Conservation (phyloP, 2,888 invertebrate species). For the Heterodera filipjevi region DNA sequence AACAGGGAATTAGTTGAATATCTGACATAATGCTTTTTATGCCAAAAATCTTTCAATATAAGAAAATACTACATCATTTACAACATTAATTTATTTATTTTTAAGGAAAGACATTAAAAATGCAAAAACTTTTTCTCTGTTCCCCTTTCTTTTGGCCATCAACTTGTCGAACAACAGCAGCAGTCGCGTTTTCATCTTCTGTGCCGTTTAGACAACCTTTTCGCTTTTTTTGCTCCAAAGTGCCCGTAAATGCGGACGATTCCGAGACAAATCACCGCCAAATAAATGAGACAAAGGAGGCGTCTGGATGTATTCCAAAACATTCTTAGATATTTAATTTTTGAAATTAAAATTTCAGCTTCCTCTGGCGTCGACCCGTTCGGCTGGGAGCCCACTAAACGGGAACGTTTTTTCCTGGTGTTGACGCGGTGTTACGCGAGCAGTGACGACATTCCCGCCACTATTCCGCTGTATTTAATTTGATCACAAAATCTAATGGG, state of each 20-base stretch:
- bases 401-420: neutral
- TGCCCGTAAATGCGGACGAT: neutral
- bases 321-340: neutral
- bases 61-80: too few species aligned
- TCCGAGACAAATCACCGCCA: neutral
- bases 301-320: neutral
- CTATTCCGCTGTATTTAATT: neutral
- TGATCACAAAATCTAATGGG: too few species aligned
- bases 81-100: too few species aligned
- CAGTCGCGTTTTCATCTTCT: too few species aligned
- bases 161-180: neutral
- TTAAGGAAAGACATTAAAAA: too few species aligned
- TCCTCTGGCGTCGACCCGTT: neutral
- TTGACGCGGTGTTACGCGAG: neutral
- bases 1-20: too few species aligned
- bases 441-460: neutral
- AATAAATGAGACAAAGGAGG: neutral
- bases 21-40: too few species aligned
- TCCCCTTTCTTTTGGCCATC: neutral
- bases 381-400: neutral
- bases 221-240: neutral
- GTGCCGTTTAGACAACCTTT: neutral
- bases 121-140: too few species aligned
- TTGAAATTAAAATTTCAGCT: neutral
- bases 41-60: too few species aligned